Conservation (phyloP, 2,113 vertebrate genomes). For the rabbit (Oryctolagus cuniculus) region mOryCun1.1 NC_091453.1:52613001-52613500, state of each 20-base stretch:
- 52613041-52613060: background rate
- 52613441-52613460: conserved; percentile 21
- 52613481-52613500: background rate
- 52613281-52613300: background rate
- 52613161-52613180: background rate
- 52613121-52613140: too few species aligned
- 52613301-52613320: background rate
- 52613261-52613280: background rate
- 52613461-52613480: conserved; percentile 30
- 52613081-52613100: too few species aligned
- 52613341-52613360: background rate
- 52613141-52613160: too few species aligned
- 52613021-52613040: background rate
- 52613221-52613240: background rate
- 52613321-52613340: background rate
- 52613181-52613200: conserved; percentile 2
- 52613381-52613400: background rate
- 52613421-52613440: conserved; percentile 19
- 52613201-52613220: conserved; percentile 26
- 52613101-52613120: too few species aligned
- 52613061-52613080: too few species aligned
- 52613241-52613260: background rate
- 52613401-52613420: background rate
- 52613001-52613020: background rate
- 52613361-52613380: background rate